phyloP scores from a whole-genome alignment of 2,113 vertebrate species.

The Bubo bubo region DNA sequence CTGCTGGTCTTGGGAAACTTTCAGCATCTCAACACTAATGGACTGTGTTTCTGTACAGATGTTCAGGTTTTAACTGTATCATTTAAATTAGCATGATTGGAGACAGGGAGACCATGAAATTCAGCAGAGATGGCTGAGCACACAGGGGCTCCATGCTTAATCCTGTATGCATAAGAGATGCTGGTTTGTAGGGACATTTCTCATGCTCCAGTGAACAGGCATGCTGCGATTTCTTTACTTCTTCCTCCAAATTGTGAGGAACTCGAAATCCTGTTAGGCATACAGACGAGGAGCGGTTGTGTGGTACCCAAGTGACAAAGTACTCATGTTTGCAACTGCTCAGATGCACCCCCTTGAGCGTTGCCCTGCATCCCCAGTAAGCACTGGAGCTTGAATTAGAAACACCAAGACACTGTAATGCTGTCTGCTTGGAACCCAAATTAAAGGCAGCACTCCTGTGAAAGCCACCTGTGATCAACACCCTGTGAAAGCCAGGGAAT shows the following conservation, averaged over 20 bases:
- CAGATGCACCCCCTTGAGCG: not conserved
- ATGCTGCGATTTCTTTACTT: not conserved
- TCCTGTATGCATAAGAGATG: not conserved
- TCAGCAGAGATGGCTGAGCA: not conserved
- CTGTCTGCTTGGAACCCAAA: not conserved
- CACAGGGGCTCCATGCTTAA: not conserved
- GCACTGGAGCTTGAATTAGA: not conserved
- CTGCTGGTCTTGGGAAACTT: not conserved
- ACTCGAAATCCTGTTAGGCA: not conserved
- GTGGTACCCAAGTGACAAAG: not conserved
- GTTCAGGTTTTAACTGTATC: not conserved
- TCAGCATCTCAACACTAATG: not conserved
- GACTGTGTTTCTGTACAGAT: not conserved
- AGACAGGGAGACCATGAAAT: not conserved
- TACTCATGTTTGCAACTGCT: not conserved
- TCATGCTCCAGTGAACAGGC: not conserved
- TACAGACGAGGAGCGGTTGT: rapidly evolving
- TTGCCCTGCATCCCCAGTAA: not conserved
- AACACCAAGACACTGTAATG: rapidly evolving
- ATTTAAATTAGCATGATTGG: not conserved
- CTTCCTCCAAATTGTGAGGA: not conserved
- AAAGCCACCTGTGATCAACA: not conserved
- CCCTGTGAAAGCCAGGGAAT: not conserved
- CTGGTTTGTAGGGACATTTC: not conserved
- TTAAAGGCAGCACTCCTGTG: not conserved